Evolutionary conservation across 2,888 invertebrate genomes (phyloP).

Genomic region (Agonopterix heracliana): DNA sequence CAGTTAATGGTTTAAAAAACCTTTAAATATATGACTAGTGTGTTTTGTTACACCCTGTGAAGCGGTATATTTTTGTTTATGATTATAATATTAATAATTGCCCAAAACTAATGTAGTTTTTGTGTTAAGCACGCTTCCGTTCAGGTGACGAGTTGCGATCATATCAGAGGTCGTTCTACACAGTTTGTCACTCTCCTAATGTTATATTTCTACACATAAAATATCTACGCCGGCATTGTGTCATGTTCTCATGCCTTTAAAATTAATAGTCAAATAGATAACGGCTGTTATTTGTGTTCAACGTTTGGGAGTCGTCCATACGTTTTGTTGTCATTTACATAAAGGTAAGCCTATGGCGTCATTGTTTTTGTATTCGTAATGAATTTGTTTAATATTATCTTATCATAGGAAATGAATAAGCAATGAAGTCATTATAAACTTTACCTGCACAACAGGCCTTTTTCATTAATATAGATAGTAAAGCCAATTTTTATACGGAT

Average conservation of each 20-base stretch:
- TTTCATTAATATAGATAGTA: too few relatives aligned
- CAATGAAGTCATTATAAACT: conserved; percentile 13
- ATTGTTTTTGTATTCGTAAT: conserved; percentile 23
- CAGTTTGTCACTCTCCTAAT: conserved; percentile 50
- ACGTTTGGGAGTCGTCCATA: conserved; percentile 30
- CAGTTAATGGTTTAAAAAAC: too few relatives aligned
- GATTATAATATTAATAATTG: too few relatives aligned
- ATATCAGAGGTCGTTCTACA: conserved; percentile 44
- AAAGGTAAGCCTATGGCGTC: conserved; percentile 28
- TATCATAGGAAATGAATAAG: conserved; percentile 30
- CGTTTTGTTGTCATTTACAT: conserved; percentile 43
- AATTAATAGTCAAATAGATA: conserved; percentile 47
- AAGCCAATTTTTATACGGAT: too few relatives aligned
- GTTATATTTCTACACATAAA: conserved; percentile 26
- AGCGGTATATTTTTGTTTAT: too few relatives aligned
- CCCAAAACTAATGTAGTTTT: conserved; percentile 63
- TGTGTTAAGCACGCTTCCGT: conserved; percentile 66
- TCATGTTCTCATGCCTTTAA: conserved; percentile 32
- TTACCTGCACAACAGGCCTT: too few relatives aligned
- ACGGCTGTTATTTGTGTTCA: conserved; percentile 30
- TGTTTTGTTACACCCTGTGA: too few relatives aligned
- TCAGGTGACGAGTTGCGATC: conserved; percentile 64
- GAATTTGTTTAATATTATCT: conserved; percentile 38
- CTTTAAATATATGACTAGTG: too few relatives aligned
- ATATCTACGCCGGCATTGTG: conserved; percentile 23